A percentile compares a stretch with the other conserved stretches of the same genome.
phyloP scores from a whole-genome alignment of 2,888 invertebrate genomes.

The Polyommatus iphigenia region DNA sequence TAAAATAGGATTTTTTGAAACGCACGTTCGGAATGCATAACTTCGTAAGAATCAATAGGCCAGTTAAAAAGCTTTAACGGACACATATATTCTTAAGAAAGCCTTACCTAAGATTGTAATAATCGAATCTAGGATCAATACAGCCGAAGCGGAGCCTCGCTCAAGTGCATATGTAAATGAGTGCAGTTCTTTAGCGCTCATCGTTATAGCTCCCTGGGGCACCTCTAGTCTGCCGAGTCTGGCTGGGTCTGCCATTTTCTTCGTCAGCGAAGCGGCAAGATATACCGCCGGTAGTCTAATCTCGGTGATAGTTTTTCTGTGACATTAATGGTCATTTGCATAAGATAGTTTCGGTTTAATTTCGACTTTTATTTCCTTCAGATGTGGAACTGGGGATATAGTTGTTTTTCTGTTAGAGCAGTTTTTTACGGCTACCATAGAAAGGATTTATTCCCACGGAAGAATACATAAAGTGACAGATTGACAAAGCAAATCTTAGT shows the following conservation, averaged over 20 bases:
- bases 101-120: background rate
- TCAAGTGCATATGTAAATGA: slow-evolving; percentile 60
- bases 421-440: background rate
- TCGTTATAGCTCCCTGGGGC: slow-evolving; percentile 57
- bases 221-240: slow-evolving; percentile 43
- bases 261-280: slow-evolving; percentile 38
- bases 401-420: background rate
- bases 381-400: background rate
- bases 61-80: background rate
- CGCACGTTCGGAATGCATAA: too few species aligned
- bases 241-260: slow-evolving; percentile 38
- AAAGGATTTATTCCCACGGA: too few species aligned
- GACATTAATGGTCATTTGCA: slow-evolving; percentile 27
- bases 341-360: slow-evolving; percentile 14
- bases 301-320: slow-evolving; percentile 25
- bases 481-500: background rate
- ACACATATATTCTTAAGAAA: background rate
- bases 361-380: slow-evolving; percentile 7
- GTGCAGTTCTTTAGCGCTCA: slow-evolving; percentile 59
- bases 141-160: slow-evolving; percentile 33
- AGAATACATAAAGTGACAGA: too few species aligned
- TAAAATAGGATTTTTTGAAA: background rate
- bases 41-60: background rate
- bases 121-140: slow-evolving; percentile 29
- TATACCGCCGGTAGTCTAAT: slow-evolving; percentile 33